Conservation (phyloP, 2,888 invertebrate species). For the Caenorhabditis parvicauda region DNA sequence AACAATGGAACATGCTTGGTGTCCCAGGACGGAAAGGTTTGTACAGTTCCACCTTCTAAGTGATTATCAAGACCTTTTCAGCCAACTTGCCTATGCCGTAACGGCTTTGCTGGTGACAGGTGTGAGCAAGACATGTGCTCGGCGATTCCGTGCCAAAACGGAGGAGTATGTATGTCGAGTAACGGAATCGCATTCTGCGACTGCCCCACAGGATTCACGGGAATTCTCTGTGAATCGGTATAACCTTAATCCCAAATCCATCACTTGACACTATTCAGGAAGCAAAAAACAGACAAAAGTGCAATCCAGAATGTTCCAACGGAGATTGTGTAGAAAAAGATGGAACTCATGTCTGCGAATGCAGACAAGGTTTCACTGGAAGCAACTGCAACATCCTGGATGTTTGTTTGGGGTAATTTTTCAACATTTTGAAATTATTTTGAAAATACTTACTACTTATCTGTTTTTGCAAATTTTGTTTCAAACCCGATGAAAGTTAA, state of each 20-base stretch:
- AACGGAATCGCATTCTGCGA: conserved; percentile 46
- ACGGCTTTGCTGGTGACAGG: conserved; percentile 46
- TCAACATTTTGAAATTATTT: conserved; percentile 1
- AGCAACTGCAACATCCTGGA: conserved; percentile 58
- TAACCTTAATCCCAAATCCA: neutral
- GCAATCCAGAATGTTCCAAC: conserved; percentile 39
- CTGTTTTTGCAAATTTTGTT: too few relatives aligned
- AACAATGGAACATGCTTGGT: conserved; percentile 56
- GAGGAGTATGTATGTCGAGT: conserved; percentile 34
- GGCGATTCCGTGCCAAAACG: conserved; percentile 47
- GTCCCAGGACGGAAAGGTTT: conserved; percentile 29
- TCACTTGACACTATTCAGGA: neutral
- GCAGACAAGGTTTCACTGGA: conserved; percentile 56
- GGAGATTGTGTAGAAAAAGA: conserved; percentile 35
- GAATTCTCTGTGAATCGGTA: conserved; percentile 48
- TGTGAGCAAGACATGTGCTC: conserved; percentile 52
- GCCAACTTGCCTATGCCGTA: conserved; percentile 49
- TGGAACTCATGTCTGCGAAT: conserved; percentile 34
- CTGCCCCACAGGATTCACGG: conserved; percentile 43
- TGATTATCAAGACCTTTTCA: conserved; percentile 15
- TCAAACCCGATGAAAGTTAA: too few relatives aligned
- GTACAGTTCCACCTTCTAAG: neutral
- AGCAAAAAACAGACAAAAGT: conserved; percentile 6
- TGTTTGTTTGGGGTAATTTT: conserved; percentile 50
- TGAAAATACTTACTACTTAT: too few relatives aligned